These are phyloP conservation scores for Macropodus opercularis DNA, from an alignment of 2,797 vertebrate species.

Conservation along the genomic window DNA sequence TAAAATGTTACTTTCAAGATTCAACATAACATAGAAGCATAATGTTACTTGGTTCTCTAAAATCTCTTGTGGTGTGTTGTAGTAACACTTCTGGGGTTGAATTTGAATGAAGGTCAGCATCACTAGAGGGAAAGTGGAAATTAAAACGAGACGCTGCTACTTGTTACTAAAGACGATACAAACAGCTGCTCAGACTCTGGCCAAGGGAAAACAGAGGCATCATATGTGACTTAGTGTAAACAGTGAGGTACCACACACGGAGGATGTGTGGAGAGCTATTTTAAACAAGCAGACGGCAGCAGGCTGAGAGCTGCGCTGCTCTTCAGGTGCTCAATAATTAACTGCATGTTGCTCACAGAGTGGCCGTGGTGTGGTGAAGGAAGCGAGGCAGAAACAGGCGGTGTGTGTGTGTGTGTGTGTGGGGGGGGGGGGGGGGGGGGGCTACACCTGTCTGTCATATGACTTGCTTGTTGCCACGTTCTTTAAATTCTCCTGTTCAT, in stretches of 20 bases:
- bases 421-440: neutral
- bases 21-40: too few species aligned
- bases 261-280: slow-evolving; percentile 43
- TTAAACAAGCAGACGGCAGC: slow-evolving; percentile 61
- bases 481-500: slow-evolving; percentile 62
- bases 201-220: slow-evolving; percentile 20
- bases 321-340: slow-evolving; percentile 77
- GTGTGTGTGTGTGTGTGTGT: slow-evolving; percentile 9
- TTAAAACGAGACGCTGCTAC: too few species aligned
- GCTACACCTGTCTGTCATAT: slow-evolving; percentile 46
- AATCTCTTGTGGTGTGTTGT: too few species aligned
- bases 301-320: slow-evolving; percentile 57
- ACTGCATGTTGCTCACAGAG: slow-evolving; percentile 57
- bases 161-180: slow-evolving; percentile 21
- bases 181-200: slow-evolving; percentile 4
- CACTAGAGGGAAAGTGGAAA: too few species aligned
- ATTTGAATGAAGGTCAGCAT: too few species aligned
- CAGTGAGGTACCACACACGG: slow-evolving; percentile 17
- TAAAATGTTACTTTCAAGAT: too few species aligned
- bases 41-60: too few species aligned
- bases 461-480: slow-evolving; percentile 48
- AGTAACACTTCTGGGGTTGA: too few species aligned
- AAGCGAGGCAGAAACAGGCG: slow-evolving; percentile 62
- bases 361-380: slow-evolving; percentile 34
- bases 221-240: slow-evolving; percentile 48